A percentile compares a stretch with the other conserved stretches of the same genome.
Conservation (phyloP, 2,797 vertebrate genomes). For the Lophotriccus pileatus region DNA sequence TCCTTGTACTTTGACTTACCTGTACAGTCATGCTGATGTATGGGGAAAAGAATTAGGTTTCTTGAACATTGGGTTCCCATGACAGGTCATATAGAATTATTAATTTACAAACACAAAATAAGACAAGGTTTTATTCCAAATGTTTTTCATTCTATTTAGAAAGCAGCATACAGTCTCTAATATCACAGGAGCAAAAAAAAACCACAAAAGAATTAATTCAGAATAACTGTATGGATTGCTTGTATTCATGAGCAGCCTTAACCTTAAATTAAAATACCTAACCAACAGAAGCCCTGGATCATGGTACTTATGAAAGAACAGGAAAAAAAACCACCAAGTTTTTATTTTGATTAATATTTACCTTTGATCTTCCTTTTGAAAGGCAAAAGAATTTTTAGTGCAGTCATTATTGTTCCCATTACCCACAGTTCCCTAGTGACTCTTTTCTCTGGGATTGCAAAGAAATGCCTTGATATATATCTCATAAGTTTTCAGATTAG, state of each 20-base stretch:
- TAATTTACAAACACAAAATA: neutral
- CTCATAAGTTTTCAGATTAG: neutral
- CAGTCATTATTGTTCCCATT: neutral
- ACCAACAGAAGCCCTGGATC: neutral
- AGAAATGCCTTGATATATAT: neutral
- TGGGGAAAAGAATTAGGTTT: neutral
- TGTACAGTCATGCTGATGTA: neutral
- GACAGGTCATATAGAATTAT: neutral
- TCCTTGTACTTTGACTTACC: neutral
- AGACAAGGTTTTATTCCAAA: neutral
- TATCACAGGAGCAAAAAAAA: neutral
- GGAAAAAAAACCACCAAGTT: neutral
- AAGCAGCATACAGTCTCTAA: neutral
- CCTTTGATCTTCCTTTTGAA: slow-evolving; percentile 31
- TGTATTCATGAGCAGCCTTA: neutral
- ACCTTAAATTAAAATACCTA: neutral
- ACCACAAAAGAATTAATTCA: neutral
- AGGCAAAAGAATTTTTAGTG: slow-evolving; percentile 1
- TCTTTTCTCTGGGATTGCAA: neutral
- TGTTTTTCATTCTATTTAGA: neutral
- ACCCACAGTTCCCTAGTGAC: neutral
- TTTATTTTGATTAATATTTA: slow-evolving; percentile 15
- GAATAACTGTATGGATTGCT: neutral
- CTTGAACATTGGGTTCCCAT: neutral
- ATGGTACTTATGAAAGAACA: neutral